Evolutionary conservation across 2,888 invertebrate species (phyloP).

Genomic region (Caenorhabditis wallacei): DNA sequence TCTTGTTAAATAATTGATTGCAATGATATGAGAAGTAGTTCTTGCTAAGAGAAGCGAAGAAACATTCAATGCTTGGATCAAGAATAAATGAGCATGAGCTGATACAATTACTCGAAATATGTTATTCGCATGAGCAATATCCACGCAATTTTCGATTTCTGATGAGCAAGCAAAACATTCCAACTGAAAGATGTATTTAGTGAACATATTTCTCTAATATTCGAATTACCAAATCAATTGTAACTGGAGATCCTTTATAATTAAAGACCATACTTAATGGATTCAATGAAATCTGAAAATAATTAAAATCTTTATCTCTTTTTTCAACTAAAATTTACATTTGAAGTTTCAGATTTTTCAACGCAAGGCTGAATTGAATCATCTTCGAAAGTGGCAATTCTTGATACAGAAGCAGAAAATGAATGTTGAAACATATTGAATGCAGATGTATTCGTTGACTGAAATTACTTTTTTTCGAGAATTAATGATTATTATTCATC

Average conservation of each 20-base stretch:
- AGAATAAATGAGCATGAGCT: constrained; percentile 62
- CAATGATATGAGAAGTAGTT: constrained; percentile 67
- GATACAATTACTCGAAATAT: constrained; percentile 60
- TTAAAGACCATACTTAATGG: constrained; percentile 74
- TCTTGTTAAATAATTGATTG: constrained; percentile 65
- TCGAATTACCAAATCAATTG: constrained; percentile 68
- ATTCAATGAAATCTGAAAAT: constrained; percentile 69
- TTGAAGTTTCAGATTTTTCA: constrained; percentile 48
- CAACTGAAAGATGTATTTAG: constrained; percentile 58
- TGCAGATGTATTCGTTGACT: constrained; percentile 59
- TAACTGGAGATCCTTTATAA: constrained; percentile 70
- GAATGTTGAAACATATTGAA: constrained; percentile 70
- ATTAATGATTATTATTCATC: constrained; percentile 25
- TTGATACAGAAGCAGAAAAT: constrained; percentile 61
- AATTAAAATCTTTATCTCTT: neutral
- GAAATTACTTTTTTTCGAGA: constrained; percentile 14
- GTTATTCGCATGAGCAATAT: constrained; percentile 63
- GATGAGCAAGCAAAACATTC: constrained; percentile 63
- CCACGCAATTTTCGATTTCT: constrained; percentile 54
- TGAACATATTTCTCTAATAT: neutral
- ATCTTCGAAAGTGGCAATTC: constrained; percentile 57
- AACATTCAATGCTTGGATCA: constrained; percentile 68
- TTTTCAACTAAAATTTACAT: constrained; percentile 18
- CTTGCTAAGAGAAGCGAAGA: constrained; percentile 71
- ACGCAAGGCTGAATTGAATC: constrained; percentile 52